Evolutionary conservation across 1,140 invertebrate species (phyloP), one percentile per base, ranked within the genome.

Genomic region (Nasonia longicornis): DNA sequence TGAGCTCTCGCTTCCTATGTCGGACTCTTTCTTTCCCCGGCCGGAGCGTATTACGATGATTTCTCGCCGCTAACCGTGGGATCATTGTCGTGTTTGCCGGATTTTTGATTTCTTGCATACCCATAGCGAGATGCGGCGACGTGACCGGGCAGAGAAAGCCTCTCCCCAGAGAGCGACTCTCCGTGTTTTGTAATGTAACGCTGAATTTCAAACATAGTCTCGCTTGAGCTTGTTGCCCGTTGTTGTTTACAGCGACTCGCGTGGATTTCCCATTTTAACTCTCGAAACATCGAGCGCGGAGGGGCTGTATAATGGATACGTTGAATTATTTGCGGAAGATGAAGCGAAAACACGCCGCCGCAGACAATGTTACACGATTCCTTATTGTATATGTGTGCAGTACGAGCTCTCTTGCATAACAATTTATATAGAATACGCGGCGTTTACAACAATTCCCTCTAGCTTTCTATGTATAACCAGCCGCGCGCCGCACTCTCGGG

Each of bases 1-100:
- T 76, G 14, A 22, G 16, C 82, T 16, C 26, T 29, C 72, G 82
- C 84, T 83, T 86, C 81, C 45, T 31, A 26, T 45, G 52, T 58
- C 52, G 52, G 52, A 58, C 16, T 58, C 52, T 58, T n/a, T 35
- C 6, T 70, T 20, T 58, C 52, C 16, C 52, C 3, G 20, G 52
- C 16, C 4, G n/a, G 16, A n/a, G 4, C 38, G 38, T 42, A 42
- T n/a, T 52, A 52, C 38, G 38, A 42, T 58, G 52, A 58, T 58
- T 58, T 58, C 52, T 58, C 20, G 20, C 16, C 6, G 52, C 38
- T 42, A 42, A 2, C 52, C 52, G 52, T 58, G 52, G 52, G 52
- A 58, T 58, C 52, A 58, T 58, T 58, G 52, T 58, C 52, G 52
- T 58, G 52, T 58, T 14, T 58, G 52, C 52, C 3, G 16, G 66